These are phyloP conservation scores for Pungitius pungitius DNA, from an alignment of 2,113 vertebrate genomes.

Conservation along the genomic window DNA sequence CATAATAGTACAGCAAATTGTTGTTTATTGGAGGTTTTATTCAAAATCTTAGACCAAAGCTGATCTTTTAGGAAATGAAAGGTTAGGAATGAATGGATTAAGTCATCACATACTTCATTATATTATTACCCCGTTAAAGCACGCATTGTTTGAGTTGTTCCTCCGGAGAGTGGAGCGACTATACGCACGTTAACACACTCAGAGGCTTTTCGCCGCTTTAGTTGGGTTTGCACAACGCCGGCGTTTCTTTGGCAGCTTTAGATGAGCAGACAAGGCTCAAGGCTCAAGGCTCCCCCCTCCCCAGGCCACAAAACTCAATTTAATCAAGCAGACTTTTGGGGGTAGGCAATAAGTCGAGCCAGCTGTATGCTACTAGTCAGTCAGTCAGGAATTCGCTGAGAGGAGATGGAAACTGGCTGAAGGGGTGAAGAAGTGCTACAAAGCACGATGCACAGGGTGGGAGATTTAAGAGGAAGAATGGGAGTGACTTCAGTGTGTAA, in stretches of 20 bases:
- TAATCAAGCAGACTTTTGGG: slow-evolving; percentile 49
- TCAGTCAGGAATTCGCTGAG: slow-evolving; percentile 62
- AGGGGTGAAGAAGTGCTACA: not conserved
- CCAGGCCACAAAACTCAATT: slow-evolving; percentile 48
- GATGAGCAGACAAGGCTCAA: slow-evolving; percentile 35
- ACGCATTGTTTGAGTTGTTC: not conserved
- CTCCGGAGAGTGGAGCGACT: not conserved
- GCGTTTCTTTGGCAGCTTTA: slow-evolving; percentile 37
- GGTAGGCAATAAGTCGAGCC: slow-evolving; percentile 53
- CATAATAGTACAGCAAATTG: not conserved
- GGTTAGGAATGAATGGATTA: no score
- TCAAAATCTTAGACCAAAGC: no score
- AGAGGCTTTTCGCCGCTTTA: slow-evolving; percentile 18
- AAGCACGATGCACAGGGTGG: slow-evolving; percentile 7
- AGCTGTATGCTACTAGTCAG: slow-evolving; percentile 56
- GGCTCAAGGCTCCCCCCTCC: slow-evolving; percentile 16
- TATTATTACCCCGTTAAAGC: slow-evolving; percentile 1
- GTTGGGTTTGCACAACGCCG: slow-evolving; percentile 3
- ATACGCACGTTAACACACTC: slow-evolving; percentile 10
- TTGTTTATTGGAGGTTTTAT: not conserved
- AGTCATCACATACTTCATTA: not conserved
- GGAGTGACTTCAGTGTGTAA: not conserved
- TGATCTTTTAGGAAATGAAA: not conserved
- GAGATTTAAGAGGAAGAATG: not conserved
- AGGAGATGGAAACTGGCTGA: slow-evolving; percentile 31